Percentiles rank a stretch among this genome's conserved stretches.
phyloP scores from a whole-genome alignment of 2,113 vertebrate species.

The Triplophysa siluroides region DNA sequence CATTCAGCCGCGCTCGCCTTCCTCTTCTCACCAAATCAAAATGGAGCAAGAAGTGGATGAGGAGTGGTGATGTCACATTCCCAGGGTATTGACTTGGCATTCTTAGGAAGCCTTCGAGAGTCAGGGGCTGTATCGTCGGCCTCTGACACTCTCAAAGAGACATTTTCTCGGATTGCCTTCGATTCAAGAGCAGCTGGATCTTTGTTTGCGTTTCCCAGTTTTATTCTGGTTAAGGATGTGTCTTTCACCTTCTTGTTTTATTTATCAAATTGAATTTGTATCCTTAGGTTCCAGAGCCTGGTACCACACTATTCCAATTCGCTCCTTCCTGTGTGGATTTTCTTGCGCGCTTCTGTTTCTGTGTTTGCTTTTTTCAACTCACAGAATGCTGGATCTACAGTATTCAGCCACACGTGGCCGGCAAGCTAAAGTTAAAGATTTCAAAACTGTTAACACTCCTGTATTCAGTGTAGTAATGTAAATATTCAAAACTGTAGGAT shows the following conservation, averaged over 20 bases:
- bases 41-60: slow-evolving; percentile 68
- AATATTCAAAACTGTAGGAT: slow-evolving; percentile 39
- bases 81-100: slow-evolving; percentile 36
- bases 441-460: not conserved
- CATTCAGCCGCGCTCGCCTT: slow-evolving; percentile 62
- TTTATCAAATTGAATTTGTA: not conserved
- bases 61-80: slow-evolving; percentile 61
- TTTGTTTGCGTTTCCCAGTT: slow-evolving; percentile 28
- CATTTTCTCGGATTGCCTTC: slow-evolving; percentile 51
- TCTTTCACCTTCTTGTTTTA: not conserved
- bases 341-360: not conserved
- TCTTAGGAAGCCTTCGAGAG: slow-evolving; percentile 43
- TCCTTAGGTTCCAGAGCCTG: slow-evolving; percentile 11
- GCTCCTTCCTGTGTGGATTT: slow-evolving; percentile 2
- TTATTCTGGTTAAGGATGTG: slow-evolving; percentile 11
- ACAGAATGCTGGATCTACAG: slow-evolving; percentile 51
- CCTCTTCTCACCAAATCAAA: slow-evolving; percentile 70
- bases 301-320: not conserved
- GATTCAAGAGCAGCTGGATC: slow-evolving; percentile 55
- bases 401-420: slow-evolving; percentile 12
- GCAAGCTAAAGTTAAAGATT: not conserved
- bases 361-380: not conserved
- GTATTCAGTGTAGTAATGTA: slow-evolving; percentile 34
- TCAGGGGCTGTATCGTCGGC: not conserved
- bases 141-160: slow-evolving; percentile 39